Percentiles rank a stretch among this genome's conserved stretches.
Evolutionary conservation across 2,113 vertebrate species (phyloP).

Genomic region (Hypocryptadius cinnamomeus): DNA sequence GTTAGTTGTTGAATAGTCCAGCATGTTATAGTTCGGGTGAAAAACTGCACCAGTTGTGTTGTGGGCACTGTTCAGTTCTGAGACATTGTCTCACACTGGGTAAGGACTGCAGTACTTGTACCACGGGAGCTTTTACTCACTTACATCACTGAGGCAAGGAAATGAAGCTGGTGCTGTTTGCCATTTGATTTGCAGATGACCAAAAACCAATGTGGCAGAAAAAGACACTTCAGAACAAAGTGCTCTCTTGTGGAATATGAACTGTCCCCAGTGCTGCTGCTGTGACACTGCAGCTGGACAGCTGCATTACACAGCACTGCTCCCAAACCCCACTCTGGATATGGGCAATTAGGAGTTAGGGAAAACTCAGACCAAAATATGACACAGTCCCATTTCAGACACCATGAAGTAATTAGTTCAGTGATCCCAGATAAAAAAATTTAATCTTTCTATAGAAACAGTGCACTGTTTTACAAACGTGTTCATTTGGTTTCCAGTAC

Average conservation of each 20-base stretch:
- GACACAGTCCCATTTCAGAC: neutral
- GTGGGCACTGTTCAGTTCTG: neutral
- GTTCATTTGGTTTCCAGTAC: conserved; percentile 72
- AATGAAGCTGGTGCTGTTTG: neutral
- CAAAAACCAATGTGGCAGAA: neutral
- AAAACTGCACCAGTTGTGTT: neutral
- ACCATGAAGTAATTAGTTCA: neutral
- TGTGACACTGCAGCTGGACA: neutral
- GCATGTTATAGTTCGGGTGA: neutral
- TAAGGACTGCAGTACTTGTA: neutral
- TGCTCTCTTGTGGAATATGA: neutral
- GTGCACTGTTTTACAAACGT: conserved; percentile 70
- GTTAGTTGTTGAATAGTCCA: neutral
- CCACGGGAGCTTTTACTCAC: neutral
- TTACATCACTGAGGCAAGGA: neutral
- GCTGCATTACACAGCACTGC: neutral
- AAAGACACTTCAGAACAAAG: neutral
- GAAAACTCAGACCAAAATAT: neutral
- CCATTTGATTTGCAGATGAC: neutral
- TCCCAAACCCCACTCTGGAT: neutral
- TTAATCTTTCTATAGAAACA: conserved; percentile 77
- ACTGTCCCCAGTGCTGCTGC: neutral
- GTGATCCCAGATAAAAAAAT: conserved; percentile 61
- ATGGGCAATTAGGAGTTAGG: neutral
- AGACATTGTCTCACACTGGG: neutral